Evolutionary conservation across 2,797 vertebrate genomes (phyloP).

Genomic region (Poeciliopsis turneri): DNA sequence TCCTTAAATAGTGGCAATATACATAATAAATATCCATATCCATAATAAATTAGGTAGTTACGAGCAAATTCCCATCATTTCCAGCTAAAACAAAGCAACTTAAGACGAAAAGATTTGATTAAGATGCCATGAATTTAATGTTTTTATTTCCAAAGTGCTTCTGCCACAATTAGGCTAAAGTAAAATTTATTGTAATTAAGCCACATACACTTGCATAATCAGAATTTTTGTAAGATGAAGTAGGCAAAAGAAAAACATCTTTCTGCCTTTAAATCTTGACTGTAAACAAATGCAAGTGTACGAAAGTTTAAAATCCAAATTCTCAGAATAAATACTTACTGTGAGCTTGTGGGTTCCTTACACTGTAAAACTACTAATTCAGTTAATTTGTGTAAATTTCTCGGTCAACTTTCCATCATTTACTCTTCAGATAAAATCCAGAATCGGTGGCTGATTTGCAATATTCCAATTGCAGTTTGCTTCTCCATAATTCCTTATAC

Average conservation of each 20-base stretch:
- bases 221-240: not conserved
- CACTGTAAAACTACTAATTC: not conserved
- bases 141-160: not conserved
- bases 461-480: too few relatives aligned
- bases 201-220: not conserved
- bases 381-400: not conserved
- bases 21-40: not conserved
- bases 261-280: not conserved
- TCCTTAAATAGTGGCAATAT: not conserved
- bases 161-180: not conserved
- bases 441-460: not conserved
- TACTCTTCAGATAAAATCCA: not conserved
- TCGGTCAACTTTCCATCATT: not conserved
- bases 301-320: not conserved
- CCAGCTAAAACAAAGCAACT: not conserved
- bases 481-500: not conserved
- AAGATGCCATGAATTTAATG: not conserved
- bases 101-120: not conserved
- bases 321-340: not conserved
- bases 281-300: not conserved
- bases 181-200: not conserved
- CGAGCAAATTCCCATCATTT: not conserved
- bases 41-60: not conserved
- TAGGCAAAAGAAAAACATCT: not conserved
- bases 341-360: not conserved